phyloP scores from a whole-genome alignment of 2,113 vertebrate species.

The Clarias macrocephalus region DNA sequence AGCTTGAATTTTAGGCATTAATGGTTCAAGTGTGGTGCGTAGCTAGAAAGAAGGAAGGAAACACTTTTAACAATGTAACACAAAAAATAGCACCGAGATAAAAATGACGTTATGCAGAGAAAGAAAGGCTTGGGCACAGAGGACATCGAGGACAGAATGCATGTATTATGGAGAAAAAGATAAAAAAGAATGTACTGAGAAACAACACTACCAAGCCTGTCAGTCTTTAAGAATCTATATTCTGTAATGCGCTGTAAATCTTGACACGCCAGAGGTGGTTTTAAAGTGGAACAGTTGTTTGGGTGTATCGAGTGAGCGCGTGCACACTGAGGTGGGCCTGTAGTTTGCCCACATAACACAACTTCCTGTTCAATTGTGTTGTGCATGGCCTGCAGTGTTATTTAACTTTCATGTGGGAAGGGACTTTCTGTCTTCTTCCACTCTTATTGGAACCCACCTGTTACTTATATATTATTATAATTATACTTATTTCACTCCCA shows the following conservation, averaged over 20 bases:
- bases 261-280: background rate
- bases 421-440: background rate
- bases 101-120: background rate
- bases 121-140: background rate
- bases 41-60: background rate
- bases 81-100: background rate
- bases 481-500: background rate
- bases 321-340: background rate
- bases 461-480: background rate
- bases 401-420: background rate
- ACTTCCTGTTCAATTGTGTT: slow-evolving; percentile 25
- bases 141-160: background rate
- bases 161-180: background rate
- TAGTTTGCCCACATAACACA: background rate
- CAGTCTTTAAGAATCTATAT: background rate
- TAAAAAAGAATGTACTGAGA: background rate
- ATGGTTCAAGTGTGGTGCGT: background rate
- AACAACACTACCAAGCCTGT: background rate
- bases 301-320: background rate
- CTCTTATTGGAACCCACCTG: background rate
- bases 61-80: background rate
- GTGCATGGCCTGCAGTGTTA: background rate
- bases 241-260: background rate
- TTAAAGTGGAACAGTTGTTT: background rate
- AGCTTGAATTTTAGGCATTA: background rate